Percentiles rank a stretch among this genome's conserved stretches.
These are phyloP conservation scores for Scolopax rusticola DNA, from an alignment of 2,797 vertebrate species.

Conservation along the genomic window DNA sequence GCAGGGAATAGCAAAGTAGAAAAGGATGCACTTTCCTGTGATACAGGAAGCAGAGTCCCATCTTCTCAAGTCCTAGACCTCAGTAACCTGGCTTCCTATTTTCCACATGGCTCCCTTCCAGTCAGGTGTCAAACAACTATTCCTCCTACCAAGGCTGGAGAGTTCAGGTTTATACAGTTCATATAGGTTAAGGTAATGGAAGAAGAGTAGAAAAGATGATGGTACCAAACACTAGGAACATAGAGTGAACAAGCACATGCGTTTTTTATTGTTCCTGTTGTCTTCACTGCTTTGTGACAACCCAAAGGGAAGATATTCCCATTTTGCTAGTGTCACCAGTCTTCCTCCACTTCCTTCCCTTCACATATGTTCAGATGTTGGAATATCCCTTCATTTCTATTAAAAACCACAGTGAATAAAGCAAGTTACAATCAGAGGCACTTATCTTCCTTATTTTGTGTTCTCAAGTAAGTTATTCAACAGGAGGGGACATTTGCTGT, in stretches of 20 bases:
- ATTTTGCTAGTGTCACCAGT: background rate
- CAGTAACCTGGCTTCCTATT: background rate
- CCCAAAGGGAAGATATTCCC: background rate
- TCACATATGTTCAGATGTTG: accelerated
- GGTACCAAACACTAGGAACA: background rate
- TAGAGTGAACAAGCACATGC: background rate
- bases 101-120: background rate
- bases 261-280: background rate
- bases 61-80: background rate
- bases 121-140: background rate
- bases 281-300: background rate
- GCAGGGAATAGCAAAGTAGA: background rate
- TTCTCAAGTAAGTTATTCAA: background rate
- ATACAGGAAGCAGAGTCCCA: background rate
- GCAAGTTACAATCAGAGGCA: background rate
- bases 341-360: background rate
- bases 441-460: background rate
- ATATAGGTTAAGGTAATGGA: background rate
- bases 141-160: background rate
- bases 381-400: background rate
- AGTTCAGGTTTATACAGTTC: background rate
- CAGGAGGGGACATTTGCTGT: background rate
- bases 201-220: background rate
- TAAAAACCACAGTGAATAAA: background rate
- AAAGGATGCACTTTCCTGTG: background rate